phyloP scores from a whole-genome alignment of 2,113 vertebrate genomes.

The Oncorhynchus gorbuscha region DNA sequence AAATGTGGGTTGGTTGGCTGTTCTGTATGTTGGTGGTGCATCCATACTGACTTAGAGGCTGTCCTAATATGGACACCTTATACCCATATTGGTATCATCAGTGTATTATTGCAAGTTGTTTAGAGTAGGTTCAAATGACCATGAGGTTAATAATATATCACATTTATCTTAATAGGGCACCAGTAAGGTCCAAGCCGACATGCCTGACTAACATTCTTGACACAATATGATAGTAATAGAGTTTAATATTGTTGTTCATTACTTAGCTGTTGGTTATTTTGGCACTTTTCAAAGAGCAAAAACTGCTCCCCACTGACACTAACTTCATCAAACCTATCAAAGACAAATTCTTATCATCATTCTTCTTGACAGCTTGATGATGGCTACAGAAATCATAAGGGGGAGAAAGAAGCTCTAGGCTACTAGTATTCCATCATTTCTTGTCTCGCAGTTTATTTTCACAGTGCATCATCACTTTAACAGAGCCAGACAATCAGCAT shows the following conservation, averaged over 20 bases:
- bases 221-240: too few species aligned
- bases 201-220: neutral
- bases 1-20: neutral
- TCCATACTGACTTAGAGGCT: too few species aligned
- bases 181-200: neutral
- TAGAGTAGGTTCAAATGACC: neutral
- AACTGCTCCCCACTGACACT: neutral
- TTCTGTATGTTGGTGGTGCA: neutral
- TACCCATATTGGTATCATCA: too few species aligned
- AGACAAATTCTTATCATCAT: conserved; percentile 6
- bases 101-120: too few species aligned
- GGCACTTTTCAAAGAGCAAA: neutral
- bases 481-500: neutral
- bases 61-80: too few species aligned
- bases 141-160: neutral
- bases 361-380: conserved; percentile 8
- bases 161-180: neutral
- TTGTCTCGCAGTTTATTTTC: neutral
- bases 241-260: neutral
- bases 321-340: neutral
- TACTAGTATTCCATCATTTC: neutral
- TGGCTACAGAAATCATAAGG: neutral
- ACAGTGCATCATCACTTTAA: neutral
- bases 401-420: neutral
- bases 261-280: conserved; percentile 3